These are phyloP conservation scores for Idris sp. DNA, from an alignment of 1,140 invertebrate genomes.

Conservation along the genomic window DNA sequence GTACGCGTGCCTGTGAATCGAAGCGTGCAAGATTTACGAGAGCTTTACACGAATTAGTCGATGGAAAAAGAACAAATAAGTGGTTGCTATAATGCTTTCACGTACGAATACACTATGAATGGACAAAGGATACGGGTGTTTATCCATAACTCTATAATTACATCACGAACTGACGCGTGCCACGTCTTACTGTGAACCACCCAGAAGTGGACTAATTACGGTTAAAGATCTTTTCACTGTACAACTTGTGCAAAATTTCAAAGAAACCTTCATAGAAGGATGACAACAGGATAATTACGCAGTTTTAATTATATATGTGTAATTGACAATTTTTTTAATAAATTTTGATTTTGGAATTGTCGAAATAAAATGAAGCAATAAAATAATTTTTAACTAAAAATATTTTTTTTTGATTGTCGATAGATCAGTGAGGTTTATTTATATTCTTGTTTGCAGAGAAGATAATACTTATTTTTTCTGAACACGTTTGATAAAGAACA, in stretches of 20 bases:
- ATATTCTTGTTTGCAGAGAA: too few species aligned
- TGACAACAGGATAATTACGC: constrained; percentile 15
- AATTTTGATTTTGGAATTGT: not conserved
- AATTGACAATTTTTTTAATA: not conserved
- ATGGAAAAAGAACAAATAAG: constrained; percentile 31
- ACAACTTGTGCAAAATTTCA: constrained; percentile 15
- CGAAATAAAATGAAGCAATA: too few species aligned
- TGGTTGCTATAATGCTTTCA: constrained; percentile 18
- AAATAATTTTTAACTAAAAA: too few species aligned
- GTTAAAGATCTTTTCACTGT: constrained; percentile 8
- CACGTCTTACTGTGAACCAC: constrained; percentile 38
- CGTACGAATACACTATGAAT: constrained; percentile 38
- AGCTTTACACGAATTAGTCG: constrained; percentile 37
- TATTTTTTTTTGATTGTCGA: too few species aligned
- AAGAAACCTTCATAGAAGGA: constrained; percentile 1
- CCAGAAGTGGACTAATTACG: constrained; percentile 46
- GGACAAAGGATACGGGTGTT: constrained; percentile 46
- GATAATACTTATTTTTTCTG: too few species aligned
- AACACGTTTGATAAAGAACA: too few species aligned
- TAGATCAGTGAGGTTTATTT: too few species aligned
- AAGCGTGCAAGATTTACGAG: constrained; percentile 41
- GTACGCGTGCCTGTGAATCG: constrained; percentile 21
- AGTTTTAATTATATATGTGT: not conserved
- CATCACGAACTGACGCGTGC: constrained; percentile 52
- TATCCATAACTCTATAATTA: constrained; percentile 59